Evolutionary conservation across 2,113 vertebrate genomes (phyloP).

Genomic region (Talpa occidentalis): DNA sequence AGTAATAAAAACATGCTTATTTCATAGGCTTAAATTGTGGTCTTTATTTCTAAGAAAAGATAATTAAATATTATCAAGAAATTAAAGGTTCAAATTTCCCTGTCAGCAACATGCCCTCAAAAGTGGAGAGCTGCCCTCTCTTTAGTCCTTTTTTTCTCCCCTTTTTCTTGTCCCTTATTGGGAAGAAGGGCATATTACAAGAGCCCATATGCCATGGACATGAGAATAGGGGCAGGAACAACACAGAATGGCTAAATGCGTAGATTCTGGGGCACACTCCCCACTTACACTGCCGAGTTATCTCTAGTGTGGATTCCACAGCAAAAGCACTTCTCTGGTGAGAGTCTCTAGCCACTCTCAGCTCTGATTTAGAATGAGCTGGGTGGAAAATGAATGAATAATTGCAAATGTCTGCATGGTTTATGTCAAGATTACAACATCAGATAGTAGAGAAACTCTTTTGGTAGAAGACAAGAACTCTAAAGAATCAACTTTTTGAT

Average conservation of each 20-base stretch:
- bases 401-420: neutral
- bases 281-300: neutral
- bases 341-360: too few relatives aligned
- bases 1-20: neutral
- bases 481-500: neutral
- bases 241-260: neutral
- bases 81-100: neutral
- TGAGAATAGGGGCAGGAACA: neutral
- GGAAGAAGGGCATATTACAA: neutral
- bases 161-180: neutral
- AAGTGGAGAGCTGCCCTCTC: neutral
- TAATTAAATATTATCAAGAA: conserved; percentile 5
- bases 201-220: neutral
- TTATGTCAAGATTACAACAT: neutral
- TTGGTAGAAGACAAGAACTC: neutral
- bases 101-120: neutral
- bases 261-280: neutral
- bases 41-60: conserved; percentile 17
- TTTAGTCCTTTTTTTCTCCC: neutral
- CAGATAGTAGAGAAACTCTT: neutral
- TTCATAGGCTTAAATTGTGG: neutral
- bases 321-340: neutral
- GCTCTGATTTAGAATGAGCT: too few relatives aligned
- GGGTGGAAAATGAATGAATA: too few relatives aligned
- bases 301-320: neutral